These are phyloP conservation scores for Urocyon cinereoargenteus DNA, from an alignment of 2,797 vertebrate genomes.

Conservation along the genomic window DNA sequence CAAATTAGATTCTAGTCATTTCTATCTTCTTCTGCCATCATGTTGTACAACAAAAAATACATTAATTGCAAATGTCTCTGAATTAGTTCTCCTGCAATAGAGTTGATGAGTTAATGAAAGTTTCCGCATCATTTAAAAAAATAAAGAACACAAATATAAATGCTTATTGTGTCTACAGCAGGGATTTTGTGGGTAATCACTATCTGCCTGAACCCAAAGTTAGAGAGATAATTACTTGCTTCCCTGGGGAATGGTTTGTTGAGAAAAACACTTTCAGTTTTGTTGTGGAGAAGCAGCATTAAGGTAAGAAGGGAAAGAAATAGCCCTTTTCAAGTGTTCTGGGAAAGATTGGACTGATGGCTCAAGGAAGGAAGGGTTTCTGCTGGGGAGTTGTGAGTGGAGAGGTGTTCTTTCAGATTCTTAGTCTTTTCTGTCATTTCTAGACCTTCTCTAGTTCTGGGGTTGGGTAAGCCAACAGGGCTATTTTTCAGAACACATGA, in stretches of 20 bases:
- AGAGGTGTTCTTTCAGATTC: not conserved
- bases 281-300: not conserved
- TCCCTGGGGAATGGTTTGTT: conserved; percentile 28
- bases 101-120: conserved; percentile 32
- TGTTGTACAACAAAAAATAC: conserved; percentile 28
- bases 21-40: not conserved
- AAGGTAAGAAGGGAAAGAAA: not conserved
- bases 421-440: not conserved
- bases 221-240: conserved; percentile 50
- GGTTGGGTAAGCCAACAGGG: not conserved
- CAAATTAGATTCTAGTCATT: conserved; percentile 46
- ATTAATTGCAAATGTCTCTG: conserved; percentile 4
- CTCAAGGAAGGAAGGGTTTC: not conserved
- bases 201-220: conserved; percentile 27
- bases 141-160: not conserved
- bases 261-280: conserved; percentile 52
- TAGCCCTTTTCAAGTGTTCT: not conserved
- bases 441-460: not conserved
- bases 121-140: conserved; percentile 58
- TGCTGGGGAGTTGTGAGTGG: not conserved
- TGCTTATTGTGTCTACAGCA: conserved; percentile 48
- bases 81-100: not conserved
- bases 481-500: not conserved
- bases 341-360: not conserved
- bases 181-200: conserved; percentile 48